phyloP scores from a whole-genome alignment of 2,888 invertebrate species.

The Zaprionus lineosus region DNA sequence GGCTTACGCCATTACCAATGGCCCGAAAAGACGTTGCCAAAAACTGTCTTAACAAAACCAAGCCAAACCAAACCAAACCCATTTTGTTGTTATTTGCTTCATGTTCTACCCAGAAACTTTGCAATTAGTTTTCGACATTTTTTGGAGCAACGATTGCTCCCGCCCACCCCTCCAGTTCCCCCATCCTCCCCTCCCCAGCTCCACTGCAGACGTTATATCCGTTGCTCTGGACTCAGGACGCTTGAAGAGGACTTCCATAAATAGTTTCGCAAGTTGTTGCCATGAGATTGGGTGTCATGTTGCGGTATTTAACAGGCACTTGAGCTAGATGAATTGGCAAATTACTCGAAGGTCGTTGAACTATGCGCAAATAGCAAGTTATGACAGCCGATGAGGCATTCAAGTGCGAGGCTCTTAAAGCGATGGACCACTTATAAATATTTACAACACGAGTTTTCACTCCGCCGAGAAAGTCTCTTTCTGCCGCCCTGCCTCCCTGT shows the following conservation, averaged over 20 bases:
- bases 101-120: slow-evolving; percentile 50
- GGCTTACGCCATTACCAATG: slow-evolving; percentile 43
- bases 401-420: slow-evolving; percentile 24
- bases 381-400: slow-evolving; percentile 41
- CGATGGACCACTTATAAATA: slow-evolving; percentile 33
- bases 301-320: slow-evolving; percentile 57
- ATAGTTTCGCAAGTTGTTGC: slow-evolving; percentile 45
- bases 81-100: slow-evolving; percentile 44
- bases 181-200: no score
- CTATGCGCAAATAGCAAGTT: slow-evolving; percentile 28
- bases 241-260: slow-evolving; percentile 46
- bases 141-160: slow-evolving; percentile 31
- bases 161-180: no score
- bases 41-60: slow-evolving; percentile 25
- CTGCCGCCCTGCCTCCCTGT: no score
- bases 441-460: no score
- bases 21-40: slow-evolving; percentile 27
- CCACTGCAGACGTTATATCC: neutral
- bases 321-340: slow-evolving; percentile 66
- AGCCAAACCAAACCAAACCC: slow-evolving; percentile 2
- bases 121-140: slow-evolving; percentile 63
- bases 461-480: no score
- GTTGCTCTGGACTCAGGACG: slow-evolving; percentile 7
- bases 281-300: slow-evolving; percentile 43
- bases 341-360: slow-evolving; percentile 50